phyloP scores from a whole-genome alignment of 2,797 vertebrate species.

The Anguilla pacifica region DNA sequence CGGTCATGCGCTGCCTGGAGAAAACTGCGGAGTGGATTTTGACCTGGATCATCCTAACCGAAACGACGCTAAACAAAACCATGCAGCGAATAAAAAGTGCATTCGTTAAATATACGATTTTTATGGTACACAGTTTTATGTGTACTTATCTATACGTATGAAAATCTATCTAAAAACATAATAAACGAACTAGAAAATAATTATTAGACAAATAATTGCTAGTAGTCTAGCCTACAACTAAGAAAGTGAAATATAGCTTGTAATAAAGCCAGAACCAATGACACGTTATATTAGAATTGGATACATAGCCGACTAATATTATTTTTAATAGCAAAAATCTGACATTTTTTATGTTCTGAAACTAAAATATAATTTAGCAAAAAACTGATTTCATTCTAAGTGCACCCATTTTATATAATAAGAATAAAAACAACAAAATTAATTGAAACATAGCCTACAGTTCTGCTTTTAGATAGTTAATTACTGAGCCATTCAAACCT shows the following conservation, averaged over 20 bases:
- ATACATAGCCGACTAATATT: not conserved
- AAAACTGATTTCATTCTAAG: not conserved
- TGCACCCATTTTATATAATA: not conserved
- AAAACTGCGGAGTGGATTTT: slow-evolving; percentile 59
- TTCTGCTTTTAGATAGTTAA: not conserved
- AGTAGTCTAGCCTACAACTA: too few species aligned
- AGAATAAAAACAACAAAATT: too few species aligned
- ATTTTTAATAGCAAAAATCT: not conserved
- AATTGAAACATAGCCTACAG: too few species aligned
- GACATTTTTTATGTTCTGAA: not conserved
- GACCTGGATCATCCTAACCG: not conserved
- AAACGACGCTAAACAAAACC: not conserved
- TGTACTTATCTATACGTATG: too few species aligned
- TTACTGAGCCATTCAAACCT: not conserved
- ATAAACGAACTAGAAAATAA: too few species aligned
- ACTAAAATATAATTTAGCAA: not conserved
- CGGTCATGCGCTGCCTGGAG: not conserved
- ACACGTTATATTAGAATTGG: not conserved
- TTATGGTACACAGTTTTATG: too few species aligned
- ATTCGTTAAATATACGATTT: not conserved
- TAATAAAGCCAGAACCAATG: too few species aligned
- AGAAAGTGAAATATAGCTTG: too few species aligned
- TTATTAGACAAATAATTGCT: too few species aligned
- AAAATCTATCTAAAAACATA: too few species aligned
- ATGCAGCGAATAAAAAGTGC: not conserved